A percentile compares a stretch with the other conserved stretches of the same genome.
Conservation (phyloP, 2,888 invertebrate species). For the Hololepta plana region DNA sequence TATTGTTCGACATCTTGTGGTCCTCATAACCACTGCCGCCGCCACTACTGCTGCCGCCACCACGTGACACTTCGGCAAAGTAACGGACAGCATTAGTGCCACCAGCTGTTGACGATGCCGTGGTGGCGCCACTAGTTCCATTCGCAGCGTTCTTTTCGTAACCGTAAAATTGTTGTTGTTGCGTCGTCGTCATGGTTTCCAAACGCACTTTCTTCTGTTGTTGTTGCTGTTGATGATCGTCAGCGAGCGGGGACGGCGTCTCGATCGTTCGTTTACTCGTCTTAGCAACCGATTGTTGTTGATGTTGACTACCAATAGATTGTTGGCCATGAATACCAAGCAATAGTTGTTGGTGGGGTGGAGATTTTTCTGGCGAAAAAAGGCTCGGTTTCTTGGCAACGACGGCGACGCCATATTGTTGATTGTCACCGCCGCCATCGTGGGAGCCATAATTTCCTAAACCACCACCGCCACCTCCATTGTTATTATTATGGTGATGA, state of each 20-base stretch:
- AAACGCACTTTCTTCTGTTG: neutral
- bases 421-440: conserved; percentile 5
- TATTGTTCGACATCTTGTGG: too few species aligned
- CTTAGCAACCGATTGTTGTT: too few species aligned
- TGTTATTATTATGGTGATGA: too few species aligned
- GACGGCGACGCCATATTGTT: conserved; percentile 10
- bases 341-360: conserved; percentile 20
- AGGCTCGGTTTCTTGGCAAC: conserved; percentile 37
- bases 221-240: neutral
- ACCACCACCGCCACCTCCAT: too few species aligned
- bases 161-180: conserved; percentile 5
- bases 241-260: neutral
- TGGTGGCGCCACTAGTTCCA: too few species aligned
- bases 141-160: too few species aligned
- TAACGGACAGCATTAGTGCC: too few species aligned
- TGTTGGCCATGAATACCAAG: conserved; percentile 13
- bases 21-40: too few species aligned
- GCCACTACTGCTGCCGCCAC: too few species aligned
- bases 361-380: conserved; percentile 47
- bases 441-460: too few species aligned
- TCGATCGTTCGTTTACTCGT: conserved; percentile 1
- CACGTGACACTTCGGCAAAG: too few species aligned
- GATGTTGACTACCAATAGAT: conserved; percentile 13
- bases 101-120: too few species aligned
- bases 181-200: conserved; percentile 1